These are phyloP conservation scores for Pteropus rufus DNA, from an alignment of 2,797 vertebrate species.

Conservation along the genomic window DNA sequence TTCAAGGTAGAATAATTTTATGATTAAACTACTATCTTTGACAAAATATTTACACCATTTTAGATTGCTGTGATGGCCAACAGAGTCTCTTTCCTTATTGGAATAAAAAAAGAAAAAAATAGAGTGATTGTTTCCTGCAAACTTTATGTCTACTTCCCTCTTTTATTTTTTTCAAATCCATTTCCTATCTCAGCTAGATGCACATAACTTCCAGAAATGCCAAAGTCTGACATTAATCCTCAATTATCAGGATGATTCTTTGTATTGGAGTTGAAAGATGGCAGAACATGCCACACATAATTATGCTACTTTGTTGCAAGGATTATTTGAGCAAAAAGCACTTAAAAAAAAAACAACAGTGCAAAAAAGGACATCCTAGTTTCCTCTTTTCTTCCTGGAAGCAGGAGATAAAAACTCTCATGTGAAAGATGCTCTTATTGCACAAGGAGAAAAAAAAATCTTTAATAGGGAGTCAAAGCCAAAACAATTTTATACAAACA, in stretches of 20 bases:
- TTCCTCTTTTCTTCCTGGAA: not conserved
- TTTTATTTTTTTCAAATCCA: not conserved
- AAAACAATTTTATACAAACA: not conserved
- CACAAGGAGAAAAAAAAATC: not conserved
- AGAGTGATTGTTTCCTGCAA: not conserved
- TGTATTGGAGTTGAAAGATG: not conserved
- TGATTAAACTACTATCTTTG: not conserved
- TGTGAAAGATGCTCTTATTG: not conserved
- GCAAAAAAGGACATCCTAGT: not conserved
- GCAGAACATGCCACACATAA: not conserved
- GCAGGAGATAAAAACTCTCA: not conserved
- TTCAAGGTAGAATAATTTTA: not conserved
- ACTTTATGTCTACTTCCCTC: not conserved
- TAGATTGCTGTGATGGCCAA: not conserved
- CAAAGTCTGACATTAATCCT: not conserved
- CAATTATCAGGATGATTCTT: not conserved
- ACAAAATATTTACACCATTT: not conserved
- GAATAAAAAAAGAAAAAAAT: no score
- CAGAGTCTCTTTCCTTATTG: not conserved
- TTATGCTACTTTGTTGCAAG: not conserved
- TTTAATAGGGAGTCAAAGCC: not conserved
- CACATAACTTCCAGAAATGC: not conserved
- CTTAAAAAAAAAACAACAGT: not conserved
- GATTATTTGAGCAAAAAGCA: not conserved
- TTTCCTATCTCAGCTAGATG: not conserved